phyloP scores from a whole-genome alignment of 2,113 vertebrate genomes.

The Semnornis frantzii region DNA sequence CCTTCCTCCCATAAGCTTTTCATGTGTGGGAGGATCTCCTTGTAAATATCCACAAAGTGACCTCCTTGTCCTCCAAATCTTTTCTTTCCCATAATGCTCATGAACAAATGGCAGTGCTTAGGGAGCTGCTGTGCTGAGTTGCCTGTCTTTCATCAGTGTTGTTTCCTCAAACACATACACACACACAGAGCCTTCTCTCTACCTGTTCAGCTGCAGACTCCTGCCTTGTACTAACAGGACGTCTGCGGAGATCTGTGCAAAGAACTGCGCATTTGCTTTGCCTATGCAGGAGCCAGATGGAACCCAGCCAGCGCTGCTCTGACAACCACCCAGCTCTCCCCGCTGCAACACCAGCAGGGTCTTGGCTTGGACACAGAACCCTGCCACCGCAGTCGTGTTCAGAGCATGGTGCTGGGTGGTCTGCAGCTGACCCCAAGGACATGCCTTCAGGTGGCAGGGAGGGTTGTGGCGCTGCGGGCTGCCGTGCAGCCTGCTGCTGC shows the following conservation, averaged over 20 bases:
- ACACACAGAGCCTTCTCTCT: rapidly evolving
- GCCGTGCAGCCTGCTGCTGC: rapidly evolving
- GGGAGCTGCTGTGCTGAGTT: rapidly evolving
- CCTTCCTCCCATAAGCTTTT: constrained; percentile 11
- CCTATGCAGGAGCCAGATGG: not conserved
- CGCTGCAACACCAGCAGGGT: rapidly evolving
- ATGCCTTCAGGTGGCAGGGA: not conserved
- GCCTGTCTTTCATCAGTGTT: rapidly evolving
- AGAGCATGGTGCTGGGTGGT: rapidly evolving
- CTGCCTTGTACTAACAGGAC: not conserved
- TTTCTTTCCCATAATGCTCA: not conserved
- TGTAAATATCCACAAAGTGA: not conserved
- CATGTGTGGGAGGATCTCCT: constrained; percentile 22
- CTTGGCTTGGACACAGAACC: rapidly evolving
- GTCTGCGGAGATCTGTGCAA: rapidly evolving
- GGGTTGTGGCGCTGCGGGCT: rapidly evolving
- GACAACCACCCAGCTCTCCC: rapidly evolving
- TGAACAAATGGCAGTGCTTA: not conserved
- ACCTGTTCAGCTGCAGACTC: not conserved
- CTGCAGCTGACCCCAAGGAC: not conserved
- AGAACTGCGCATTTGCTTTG: not conserved
- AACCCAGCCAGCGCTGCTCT: rapidly evolving
- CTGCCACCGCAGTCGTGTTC: rapidly evolving
- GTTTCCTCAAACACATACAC: not conserved
- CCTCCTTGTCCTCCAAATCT: not conserved